These are phyloP conservation scores for Lasioglossum pauxillum DNA, from an alignment of 2,888 invertebrate species.

Conservation along the genomic window DNA sequence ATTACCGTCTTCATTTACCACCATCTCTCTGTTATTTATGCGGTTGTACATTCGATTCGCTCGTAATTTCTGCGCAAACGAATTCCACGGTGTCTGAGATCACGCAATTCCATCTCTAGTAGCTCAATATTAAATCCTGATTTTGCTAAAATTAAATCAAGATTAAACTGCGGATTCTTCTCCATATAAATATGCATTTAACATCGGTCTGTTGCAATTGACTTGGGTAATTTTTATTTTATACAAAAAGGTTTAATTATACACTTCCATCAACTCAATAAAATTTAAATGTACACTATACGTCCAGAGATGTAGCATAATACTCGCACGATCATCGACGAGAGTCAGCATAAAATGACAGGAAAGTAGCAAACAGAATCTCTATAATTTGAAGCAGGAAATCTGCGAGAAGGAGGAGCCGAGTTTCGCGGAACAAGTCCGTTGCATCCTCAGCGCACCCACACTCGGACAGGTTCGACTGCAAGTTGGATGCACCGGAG, in stretches of 20 bases:
- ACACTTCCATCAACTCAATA: no score
- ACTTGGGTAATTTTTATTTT: no score
- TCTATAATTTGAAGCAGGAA: slow-evolving; percentile 5
- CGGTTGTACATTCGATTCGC: neutral
- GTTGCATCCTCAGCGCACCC: neutral
- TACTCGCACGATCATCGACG: neutral
- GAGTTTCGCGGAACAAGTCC: slow-evolving; percentile 32
- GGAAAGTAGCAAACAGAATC: no score
- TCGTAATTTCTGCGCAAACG: neutral
- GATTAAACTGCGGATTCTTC: neutral
- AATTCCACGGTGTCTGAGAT: neutral
- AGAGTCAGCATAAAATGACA: neutral
- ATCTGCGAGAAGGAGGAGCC: neutral
- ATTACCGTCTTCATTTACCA: neutral
- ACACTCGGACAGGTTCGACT: neutral
- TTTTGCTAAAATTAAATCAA: neutral
- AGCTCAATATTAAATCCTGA: neutral
- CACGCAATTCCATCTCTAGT: neutral
- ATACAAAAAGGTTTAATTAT: no score
- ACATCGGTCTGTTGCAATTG: no score
- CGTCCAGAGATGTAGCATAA: no score
- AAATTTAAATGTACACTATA: neutral
- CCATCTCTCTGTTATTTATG: neutral
- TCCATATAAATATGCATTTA: neutral
- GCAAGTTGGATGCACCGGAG: slow-evolving; percentile 23